Base-by-base conservation (phyloP, 2,888 invertebrate genomes). In the Perizoma flavofasciatum region DNA sequence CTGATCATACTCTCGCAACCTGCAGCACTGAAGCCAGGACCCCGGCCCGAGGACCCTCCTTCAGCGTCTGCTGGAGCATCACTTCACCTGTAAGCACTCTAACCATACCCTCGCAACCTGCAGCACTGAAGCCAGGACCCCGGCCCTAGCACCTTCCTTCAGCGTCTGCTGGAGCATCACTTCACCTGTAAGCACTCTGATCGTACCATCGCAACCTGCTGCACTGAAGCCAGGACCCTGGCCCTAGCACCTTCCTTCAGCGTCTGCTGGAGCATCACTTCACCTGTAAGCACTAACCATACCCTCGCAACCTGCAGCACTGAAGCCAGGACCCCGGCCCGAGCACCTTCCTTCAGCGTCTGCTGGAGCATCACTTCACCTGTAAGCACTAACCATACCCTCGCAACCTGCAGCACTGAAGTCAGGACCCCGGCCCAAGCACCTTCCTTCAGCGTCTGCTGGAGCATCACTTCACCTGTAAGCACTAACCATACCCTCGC, bases 361-460 rank as follows among this genome's bases (percentile, higher is more conserved):
- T 22, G 22, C 22, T 22, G 37, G 37, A 37, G 82, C 10, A 5
- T 59, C 54, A 86, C 85, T 2, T 72, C 81, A 0, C 82, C 82
- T 55, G 90, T 89, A 22, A 75, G 81, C 72, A 33, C 3, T 10
- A 35, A 6, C 35, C 35, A 35, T 5, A 35, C 5, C 6, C 35
- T 35, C 35, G 5, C n/a, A n/a, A n/a, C n/a, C n/a, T n/a, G n/a
- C n/a, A n/a, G n/a, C n/a, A n/a, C n/a, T n/a, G 35, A 35, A 35
- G 5, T 35, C 6, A 93, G 98, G 34, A 96, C 96, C 68, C 96
- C 98, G 1, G 95, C 96, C 6, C 96, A 98, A 74, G 97, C 98
- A 9, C 98, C 98, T 0, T 96, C 95, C 82, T 97, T 97, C 87
- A 96, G 97, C 65, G 96, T 98, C 5, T 96, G 97, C 83, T 98